phyloP scores from a whole-genome alignment of 2,113 vertebrate genomes.

The Bos javanicus region DNA sequence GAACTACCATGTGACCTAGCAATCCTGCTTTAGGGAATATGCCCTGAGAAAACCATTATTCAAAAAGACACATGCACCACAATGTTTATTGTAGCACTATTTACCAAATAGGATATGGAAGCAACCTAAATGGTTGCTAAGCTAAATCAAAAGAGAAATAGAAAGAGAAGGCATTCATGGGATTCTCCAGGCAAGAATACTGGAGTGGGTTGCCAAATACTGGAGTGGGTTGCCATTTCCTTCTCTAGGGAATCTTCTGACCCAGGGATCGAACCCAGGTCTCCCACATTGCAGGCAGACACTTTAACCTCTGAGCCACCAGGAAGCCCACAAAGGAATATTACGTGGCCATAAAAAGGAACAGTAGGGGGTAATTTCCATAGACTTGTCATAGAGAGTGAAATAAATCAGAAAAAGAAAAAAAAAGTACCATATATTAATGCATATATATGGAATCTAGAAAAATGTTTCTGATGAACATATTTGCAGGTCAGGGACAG shows the following conservation, averaged over 20 bases:
- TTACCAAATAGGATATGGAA: neutral
- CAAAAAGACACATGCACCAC: neutral
- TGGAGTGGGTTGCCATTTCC: too few species aligned
- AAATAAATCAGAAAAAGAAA: neutral
- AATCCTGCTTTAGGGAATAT: neutral
- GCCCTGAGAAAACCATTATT: neutral
- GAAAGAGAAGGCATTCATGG: rapidly evolving
- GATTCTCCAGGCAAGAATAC: too few species aligned
- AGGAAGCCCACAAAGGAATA: neutral
- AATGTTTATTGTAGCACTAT: neutral
- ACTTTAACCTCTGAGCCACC: too few species aligned
- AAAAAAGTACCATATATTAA: too few species aligned
- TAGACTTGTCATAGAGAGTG: neutral
- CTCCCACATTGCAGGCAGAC: too few species aligned
- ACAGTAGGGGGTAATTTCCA: neutral
- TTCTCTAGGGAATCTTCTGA: too few species aligned
- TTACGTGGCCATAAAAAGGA: neutral
- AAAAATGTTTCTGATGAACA: neutral
- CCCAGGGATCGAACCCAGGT: too few species aligned
- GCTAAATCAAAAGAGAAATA: neutral
- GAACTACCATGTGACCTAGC: neutral
- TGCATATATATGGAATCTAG: neutral
- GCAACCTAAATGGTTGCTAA: neutral
- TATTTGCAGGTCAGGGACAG: neutral
- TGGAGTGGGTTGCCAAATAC: too few species aligned